A percentile compares a stretch with the other conserved stretches of the same genome.
Evolutionary conservation across 1,140 invertebrate species (phyloP).

Genomic region (Zaprionus kolodkinae): DNA sequence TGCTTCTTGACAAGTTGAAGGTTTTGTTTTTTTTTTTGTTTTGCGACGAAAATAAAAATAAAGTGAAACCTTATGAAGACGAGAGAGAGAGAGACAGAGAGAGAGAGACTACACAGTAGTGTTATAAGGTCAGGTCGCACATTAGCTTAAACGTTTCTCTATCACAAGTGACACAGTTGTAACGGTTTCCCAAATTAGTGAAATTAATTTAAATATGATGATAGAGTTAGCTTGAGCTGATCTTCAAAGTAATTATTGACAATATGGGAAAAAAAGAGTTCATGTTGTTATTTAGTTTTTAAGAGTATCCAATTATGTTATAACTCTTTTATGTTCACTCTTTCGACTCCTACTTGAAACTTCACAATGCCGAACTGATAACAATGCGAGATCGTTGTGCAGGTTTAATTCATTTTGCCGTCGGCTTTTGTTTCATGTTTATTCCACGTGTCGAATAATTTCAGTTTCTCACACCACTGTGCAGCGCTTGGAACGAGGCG

Average conservation of each 20-base stretch:
- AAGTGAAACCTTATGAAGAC: conserved; percentile 3
- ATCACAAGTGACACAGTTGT: neutral
- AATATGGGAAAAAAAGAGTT: neutral
- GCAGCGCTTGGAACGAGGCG: neutral
- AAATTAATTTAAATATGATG: neutral
- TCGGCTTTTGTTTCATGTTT: conserved; percentile 5
- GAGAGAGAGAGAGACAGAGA: neutral
- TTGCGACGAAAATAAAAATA: conserved; percentile 2
- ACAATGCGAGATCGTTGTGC: neutral
- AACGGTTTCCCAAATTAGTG: neutral
- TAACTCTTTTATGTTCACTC: neutral
- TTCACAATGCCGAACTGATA: neutral
- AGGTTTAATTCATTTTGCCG: neutral
- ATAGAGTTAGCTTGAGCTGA: too few species aligned
- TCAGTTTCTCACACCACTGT: conserved; percentile 26
- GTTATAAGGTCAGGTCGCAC: conserved; percentile 23
- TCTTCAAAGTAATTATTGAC: neutral
- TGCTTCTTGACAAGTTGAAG: conserved; percentile 50
- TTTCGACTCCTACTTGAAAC: neutral
- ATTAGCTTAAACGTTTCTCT: conserved; percentile 13
- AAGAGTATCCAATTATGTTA: neutral
- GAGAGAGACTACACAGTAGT: neutral
- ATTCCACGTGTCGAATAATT: conserved; percentile 5
- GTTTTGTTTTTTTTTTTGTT: conserved; percentile 16
- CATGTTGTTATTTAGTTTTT: neutral